Evolutionary conservation across 2,797 vertebrate species (phyloP).

Genomic region (Diceros bicornis): DNA sequence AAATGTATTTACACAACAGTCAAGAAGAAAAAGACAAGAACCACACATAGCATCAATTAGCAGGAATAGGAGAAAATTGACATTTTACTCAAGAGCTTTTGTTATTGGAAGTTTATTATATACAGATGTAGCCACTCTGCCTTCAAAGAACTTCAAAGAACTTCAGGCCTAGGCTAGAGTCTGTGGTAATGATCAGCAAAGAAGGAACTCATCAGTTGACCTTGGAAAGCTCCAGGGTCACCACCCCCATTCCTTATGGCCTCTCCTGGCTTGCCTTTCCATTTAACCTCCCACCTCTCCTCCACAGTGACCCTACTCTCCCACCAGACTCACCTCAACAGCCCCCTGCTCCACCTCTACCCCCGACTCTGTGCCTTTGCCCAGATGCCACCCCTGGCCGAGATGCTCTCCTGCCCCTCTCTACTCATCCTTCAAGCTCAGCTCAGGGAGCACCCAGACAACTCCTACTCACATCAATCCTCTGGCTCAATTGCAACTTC

Average conservation of each 20-base stretch:
- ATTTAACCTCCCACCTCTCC: not conserved
- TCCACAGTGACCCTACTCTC: not conserved
- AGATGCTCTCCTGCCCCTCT: not conserved
- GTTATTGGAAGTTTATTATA: conserved; percentile 75
- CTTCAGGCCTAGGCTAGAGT: conserved; percentile 17
- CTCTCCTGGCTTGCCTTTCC: not conserved
- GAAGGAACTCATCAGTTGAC: not conserved
- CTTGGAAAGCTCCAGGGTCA: conserved; percentile 38
- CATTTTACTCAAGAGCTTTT: conserved; percentile 82
- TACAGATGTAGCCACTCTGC: conserved; percentile 79
- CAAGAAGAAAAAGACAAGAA: conserved; percentile 79
- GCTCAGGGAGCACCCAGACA: not conserved
- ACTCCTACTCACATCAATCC: not conserved
- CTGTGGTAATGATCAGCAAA: not conserved
- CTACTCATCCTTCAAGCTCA: not conserved
- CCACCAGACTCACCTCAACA: not conserved
- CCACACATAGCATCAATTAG: conserved; percentile 76
- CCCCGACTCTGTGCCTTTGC: not conserved
- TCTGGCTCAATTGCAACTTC: not conserved
- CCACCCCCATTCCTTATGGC: not conserved
- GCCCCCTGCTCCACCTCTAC: not conserved
- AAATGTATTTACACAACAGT: conserved; percentile 85
- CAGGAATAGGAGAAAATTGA: conserved; percentile 77
- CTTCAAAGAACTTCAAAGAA: conserved; percentile 73
- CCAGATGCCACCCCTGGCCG: not conserved